A percentile compares a stretch with the other conserved stretches of the same genome.
Evolutionary conservation across 2,888 invertebrate genomes (phyloP).

Genomic region (Dascillus cervinus): DNA sequence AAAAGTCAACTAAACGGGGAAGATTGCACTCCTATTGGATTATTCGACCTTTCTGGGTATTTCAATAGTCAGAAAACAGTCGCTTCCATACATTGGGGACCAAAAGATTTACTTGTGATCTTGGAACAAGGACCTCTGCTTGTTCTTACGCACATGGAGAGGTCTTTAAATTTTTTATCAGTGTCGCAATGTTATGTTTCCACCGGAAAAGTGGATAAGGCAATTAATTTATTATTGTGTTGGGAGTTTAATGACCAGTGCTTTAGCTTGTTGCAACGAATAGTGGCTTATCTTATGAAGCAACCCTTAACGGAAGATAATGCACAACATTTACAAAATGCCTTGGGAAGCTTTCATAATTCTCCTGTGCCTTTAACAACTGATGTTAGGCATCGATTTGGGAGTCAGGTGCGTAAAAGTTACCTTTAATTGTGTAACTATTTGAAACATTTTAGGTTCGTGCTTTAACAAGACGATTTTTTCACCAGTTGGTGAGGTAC

Average conservation of each 20-base stretch:
- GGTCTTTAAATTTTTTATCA: slow-evolving; percentile 28
- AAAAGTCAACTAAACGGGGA: slow-evolving; percentile 60
- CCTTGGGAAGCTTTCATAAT: slow-evolving; percentile 73
- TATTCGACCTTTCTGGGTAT: slow-evolving; percentile 58
- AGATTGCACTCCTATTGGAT: slow-evolving; percentile 52
- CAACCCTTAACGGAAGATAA: slow-evolving; percentile 50
- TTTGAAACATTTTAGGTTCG: slow-evolving; percentile 45
- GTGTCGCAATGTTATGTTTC: slow-evolving; percentile 51
- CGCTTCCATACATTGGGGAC: slow-evolving; percentile 34
- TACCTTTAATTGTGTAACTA: neutral
- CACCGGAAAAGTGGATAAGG: slow-evolving; percentile 57
- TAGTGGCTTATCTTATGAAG: slow-evolving; percentile 59
- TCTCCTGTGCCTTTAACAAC: slow-evolving; percentile 60
- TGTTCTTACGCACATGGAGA: slow-evolving; percentile 31
- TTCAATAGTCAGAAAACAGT: slow-evolving; percentile 42
- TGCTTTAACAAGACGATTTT: slow-evolving; percentile 78
- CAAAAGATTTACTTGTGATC: slow-evolving; percentile 45
- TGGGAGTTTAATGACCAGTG: slow-evolving; percentile 72
- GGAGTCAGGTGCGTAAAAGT: slow-evolving; percentile 43
- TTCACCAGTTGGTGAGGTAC: slow-evolving; percentile 73
- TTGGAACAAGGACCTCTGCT: slow-evolving; percentile 56
- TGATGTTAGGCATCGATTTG: slow-evolving; percentile 63
- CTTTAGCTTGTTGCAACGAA: slow-evolving; percentile 65
- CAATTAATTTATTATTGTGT: slow-evolving; percentile 54
- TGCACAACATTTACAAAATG: slow-evolving; percentile 63